Base-by-base conservation (phyloP, 2,888 invertebrate species). In the Sclerodermus sp. region DNA sequence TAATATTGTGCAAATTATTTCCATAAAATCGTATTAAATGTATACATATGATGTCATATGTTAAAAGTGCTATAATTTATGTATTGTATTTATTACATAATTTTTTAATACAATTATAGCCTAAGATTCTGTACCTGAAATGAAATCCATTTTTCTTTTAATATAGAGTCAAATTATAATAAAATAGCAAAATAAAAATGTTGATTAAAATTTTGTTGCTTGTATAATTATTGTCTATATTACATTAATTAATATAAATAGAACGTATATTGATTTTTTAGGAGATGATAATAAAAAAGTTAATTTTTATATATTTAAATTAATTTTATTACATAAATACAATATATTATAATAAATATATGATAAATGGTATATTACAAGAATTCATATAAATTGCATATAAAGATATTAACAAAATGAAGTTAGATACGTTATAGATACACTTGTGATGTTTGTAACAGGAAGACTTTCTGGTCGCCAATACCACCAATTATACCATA, bases 401-500 rank as follows among this genome's bases (percentile, higher is more conserved):
- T n/a, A n/a, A n/a, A n/a, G n/a, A n/a, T 41, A 37, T 82, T 77
- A 89, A 76, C 89, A 90, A 70, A 87, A 89, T 40, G 89, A 89
- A 43, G 86, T 88, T 44, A 90, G 79, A 71, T 88, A 89, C 52
- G 83, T 85, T 51, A 90, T 81, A 45, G 86, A 82, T 42, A 80
- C 83, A 67, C 82, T 79, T 61, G 81, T 87, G 68, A 85, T 82
- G 70, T 79, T 84, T 68, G 83, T 80, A 38, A 81, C 77, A 54
- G 87, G 85, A 57, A 85, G 81, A 67, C 88, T 85, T 17, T 83
- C 77, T 18, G 89, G 88, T 70, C 87, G 81, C 89, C 90, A 91
- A 67, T 89, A 90, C 87, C 90, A 89, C 89, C 90, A 90, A 73
- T 90, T 90, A 73, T 89, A 90, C 85, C 87, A 89, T 63, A 90